Conservation (phyloP, 2,888 invertebrate species). For the Crepidodera aurea region DNA sequence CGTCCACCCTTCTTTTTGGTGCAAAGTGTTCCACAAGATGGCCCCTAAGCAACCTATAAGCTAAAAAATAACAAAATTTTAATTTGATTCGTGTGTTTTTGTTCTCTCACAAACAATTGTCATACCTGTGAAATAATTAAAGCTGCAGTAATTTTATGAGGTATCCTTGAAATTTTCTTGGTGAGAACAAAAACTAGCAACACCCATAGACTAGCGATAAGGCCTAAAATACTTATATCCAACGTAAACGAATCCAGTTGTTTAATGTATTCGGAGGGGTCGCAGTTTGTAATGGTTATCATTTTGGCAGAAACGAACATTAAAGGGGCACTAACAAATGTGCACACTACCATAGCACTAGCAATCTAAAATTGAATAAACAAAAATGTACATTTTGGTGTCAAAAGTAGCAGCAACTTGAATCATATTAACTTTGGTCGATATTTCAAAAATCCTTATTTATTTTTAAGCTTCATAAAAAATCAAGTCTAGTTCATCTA, state of each 20-base stretch:
- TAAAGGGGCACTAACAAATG: constrained; percentile 91
- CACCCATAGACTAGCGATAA: constrained; percentile 82
- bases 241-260: constrained; percentile 82
- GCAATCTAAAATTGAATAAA: constrained; percentile 80
- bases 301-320: constrained; percentile 96
- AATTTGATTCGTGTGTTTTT: too few species aligned
- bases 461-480: too few species aligned
- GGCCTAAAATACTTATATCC: constrained; percentile 82
- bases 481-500: too few species aligned
- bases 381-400: too few species aligned
- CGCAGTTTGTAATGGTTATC: constrained; percentile 78
- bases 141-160: constrained; percentile 83
- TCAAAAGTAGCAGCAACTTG: too few species aligned
- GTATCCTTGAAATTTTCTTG: constrained; percentile 79
- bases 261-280: constrained; percentile 76
- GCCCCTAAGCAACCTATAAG: constrained; percentile 75
- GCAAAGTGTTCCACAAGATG: constrained; percentile 74
- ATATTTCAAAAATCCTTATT: too few species aligned
- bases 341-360: constrained; percentile 93
- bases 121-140: constrained; percentile 82
- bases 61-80: constrained; percentile 55
- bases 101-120: too few species aligned
- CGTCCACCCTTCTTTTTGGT: constrained; percentile 67
- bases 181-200: constrained; percentile 76
- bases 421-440: too few species aligned